Evolutionary conservation across 2,797 vertebrate species (phyloP), one percentile per base, ranked within the genome.

Genomic region (Triplophysa yarkandensis): DNA sequence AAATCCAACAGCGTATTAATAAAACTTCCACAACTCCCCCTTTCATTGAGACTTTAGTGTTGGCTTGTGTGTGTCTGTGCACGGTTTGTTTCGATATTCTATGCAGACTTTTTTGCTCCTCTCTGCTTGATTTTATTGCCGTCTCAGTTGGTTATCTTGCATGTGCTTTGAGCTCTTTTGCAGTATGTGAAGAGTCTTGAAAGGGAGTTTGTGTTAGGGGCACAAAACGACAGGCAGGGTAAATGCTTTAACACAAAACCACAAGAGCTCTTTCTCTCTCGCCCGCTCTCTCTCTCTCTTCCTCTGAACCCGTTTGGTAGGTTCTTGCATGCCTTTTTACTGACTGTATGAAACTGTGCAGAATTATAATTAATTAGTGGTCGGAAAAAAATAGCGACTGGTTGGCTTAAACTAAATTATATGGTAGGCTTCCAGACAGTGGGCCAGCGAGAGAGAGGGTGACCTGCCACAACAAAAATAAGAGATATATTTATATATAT

Each of bases 291-390:
- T 23, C 62, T 43, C 57, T 62, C 44, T 32, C 14, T 25, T n/a
- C n/a, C 74, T 68, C 85, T 77, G 76, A 83, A 82, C 82, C 86
- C 77, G 74, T 69, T 86, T 80, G 36, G 69, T 83, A 85, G 87
- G 78, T 89, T 87, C 80, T 19, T 70, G 82, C 90, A 91, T 92
- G 94, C 93, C 89, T 89, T 87, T 82, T 83, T 88, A 89, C 91
- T 93, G 91, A 93, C 89, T 92, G 89, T 88, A 89, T 91, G 86
- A 90, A 90, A 89, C 87, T 90, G 82, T 50, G 76, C 89, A 89
- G 87, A 89, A 86, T 91, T 92, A 91, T 81, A 88, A 91, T 89
- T 93, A 93, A 94, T 93, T 91, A 92, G 93, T 88, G 94, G 93
- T 93, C 41, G 89, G 91, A 92, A 93, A 93, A 91, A 93, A 92